Evolutionary conservation across 2,797 vertebrate species (phyloP).

Genomic region (Denticeps clupeoides): DNA sequence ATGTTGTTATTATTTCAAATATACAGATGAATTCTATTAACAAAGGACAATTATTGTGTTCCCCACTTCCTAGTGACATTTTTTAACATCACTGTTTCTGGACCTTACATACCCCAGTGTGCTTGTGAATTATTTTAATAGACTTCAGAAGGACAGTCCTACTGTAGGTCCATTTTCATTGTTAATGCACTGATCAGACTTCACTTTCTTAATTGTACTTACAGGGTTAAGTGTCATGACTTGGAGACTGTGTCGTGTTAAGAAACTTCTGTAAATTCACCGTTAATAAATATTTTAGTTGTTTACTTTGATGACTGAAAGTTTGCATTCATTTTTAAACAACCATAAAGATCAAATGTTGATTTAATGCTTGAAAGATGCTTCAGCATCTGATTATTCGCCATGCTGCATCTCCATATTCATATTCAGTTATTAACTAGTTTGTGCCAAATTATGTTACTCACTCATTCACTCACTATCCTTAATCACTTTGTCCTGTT

Average conservation of each 20-base stretch:
- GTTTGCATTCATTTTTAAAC: slow-evolving; percentile 3
- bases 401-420: too few species aligned
- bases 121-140: slow-evolving; percentile 30
- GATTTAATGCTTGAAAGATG: neutral
- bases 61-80: slow-evolving; percentile 21
- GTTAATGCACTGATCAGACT: slow-evolving; percentile 31
- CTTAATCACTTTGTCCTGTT: too few species aligned
- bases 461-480: too few species aligned
- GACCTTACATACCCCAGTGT: neutral
- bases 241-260: slow-evolving; percentile 57
- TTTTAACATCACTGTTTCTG: slow-evolving; percentile 6
- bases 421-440: too few species aligned
- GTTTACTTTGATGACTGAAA: slow-evolving; percentile 47
- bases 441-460: too few species aligned
- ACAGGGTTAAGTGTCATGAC: slow-evolving; percentile 56
- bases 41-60: slow-evolving; percentile 27
- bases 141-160: slow-evolving; percentile 15
- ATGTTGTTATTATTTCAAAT: slow-evolving; percentile 38
- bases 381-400: neutral
- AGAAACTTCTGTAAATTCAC: slow-evolving; percentile 53
- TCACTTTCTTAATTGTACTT: slow-evolving; percentile 39
- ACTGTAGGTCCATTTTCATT: slow-evolving; percentile 23
- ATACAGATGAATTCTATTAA: slow-evolving; percentile 14
- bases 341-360: neutral
- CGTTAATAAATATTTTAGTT: slow-evolving; percentile 64